These are phyloP conservation scores for Cydia splendana DNA, from an alignment of 1,140 invertebrate species.

Conservation along the genomic window DNA sequence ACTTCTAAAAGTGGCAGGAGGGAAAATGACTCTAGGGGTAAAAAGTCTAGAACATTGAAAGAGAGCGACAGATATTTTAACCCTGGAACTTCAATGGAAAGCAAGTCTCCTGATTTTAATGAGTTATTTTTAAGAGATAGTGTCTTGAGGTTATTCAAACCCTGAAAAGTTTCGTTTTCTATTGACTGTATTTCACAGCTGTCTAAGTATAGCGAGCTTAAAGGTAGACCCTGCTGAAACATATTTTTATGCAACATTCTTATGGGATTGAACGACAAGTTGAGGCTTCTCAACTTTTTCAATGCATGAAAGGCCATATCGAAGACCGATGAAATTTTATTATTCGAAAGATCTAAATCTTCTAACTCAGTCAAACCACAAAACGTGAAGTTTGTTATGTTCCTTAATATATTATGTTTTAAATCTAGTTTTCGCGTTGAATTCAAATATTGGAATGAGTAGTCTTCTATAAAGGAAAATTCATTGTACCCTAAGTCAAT, in stretches of 20 bases:
- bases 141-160: conserved; percentile 81
- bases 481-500: conserved; percentile 66
- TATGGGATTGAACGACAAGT: conserved; percentile 85
- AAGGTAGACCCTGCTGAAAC: conserved; percentile 82
- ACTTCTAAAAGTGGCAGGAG: conserved; percentile 72
- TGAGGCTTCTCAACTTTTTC: conserved; percentile 83
- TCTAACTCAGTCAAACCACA: conserved; percentile 85
- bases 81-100: conserved; percentile 85
- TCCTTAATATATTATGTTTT: conserved; percentile 73
- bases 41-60: conserved; percentile 67
- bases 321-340: conserved; percentile 82
- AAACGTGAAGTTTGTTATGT: conserved; percentile 80
- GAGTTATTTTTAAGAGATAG: conserved; percentile 86
- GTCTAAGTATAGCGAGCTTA: conserved; percentile 81
- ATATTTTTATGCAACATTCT: conserved; percentile 81
- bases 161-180: conserved; percentile 81
- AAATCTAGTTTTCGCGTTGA: conserved; percentile 68
- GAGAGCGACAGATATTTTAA: conserved; percentile 78
- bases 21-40: conserved; percentile 65
- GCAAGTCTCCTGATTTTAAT: conserved; percentile 83
- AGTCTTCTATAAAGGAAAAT: conserved; percentile 70
- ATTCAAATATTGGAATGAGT: conserved; percentile 66
- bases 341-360: conserved; percentile 84
- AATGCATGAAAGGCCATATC: conserved; percentile 83
- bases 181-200: conserved; percentile 82